Evolutionary conservation across 2,888 invertebrate genomes (phyloP).

Genomic region (Imbricaverruca yamaguchii): DNA sequence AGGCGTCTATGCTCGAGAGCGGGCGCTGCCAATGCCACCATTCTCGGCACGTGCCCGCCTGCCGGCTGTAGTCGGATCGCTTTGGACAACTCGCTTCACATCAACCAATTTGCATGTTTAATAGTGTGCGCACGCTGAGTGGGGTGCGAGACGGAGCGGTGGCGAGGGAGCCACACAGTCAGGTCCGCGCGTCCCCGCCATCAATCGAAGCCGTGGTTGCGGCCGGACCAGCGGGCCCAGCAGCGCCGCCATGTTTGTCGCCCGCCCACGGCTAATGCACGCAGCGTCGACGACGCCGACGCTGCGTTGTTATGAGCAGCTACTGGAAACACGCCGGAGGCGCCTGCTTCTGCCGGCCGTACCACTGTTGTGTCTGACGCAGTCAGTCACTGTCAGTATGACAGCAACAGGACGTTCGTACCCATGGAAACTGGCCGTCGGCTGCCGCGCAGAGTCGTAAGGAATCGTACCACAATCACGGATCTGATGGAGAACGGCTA

Average conservation of each 20-base stretch:
- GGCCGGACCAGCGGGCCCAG: neutral
- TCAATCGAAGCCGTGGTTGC: neutral
- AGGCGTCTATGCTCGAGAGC: too few relatives aligned
- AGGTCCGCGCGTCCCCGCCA: neutral
- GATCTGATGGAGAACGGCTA: neutral
- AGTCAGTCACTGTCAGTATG: too few relatives aligned
- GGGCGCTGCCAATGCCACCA: too few relatives aligned
- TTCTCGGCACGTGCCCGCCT: too few relatives aligned
- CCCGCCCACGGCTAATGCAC: slow-evolving; percentile 3
- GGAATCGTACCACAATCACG: neutral
- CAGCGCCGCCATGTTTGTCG: slow-evolving; percentile 3
- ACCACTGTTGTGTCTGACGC: neutral
- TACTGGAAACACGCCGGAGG: neutral
- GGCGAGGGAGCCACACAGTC: neutral
- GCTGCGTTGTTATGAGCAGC: neutral
- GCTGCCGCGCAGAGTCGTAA: neutral
- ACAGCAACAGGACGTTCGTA: too few relatives aligned
- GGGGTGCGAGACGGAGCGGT: neutral
- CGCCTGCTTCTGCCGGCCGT: neutral
- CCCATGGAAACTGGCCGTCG: too few relatives aligned
- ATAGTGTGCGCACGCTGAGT: neutral
- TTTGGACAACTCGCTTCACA: neutral
- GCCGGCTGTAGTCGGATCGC: neutral
- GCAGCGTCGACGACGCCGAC: neutral
- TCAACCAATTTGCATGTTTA: neutral